Base-by-base conservation (phyloP, 2,888 invertebrate species). In the Drosophila paracracens region DNA sequence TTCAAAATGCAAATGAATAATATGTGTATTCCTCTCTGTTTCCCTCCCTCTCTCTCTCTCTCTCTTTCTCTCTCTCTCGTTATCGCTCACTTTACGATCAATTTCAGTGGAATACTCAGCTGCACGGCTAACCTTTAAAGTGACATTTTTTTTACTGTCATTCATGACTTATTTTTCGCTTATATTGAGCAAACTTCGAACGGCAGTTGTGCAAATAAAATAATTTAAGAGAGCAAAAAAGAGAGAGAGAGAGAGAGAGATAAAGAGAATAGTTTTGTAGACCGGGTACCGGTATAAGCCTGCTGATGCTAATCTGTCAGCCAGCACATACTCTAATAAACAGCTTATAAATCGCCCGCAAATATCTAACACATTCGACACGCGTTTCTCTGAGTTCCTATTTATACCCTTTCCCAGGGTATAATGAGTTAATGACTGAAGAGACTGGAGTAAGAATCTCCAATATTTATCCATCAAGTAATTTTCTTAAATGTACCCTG, bases 121-220 rank as follows among this genome's bases (percentile, higher is more conserved):
- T 75, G 66, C 50, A 68, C 36, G 53, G 57, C 66, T 71, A 78
- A 60, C 77, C 77, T 62, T 80, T 82, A 57, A 75, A 68, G 62
- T 83, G 84, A 77, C 77, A 76, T 83, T 84, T 84, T 83, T 83
- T 81, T 81, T 82, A 68, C 71, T 71, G 62, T 63, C 62, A 68
- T 60, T 74, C 64, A 79, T 72, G 75, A 66, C 48, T 67, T 70
- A 60, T 56, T 60, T 71, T 70, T 36, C 13, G n/a, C 61, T 51
- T 71, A 29, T 50, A 36, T 67, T 63, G 79, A 70, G 76, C 69
- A 67, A 64, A 70, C 73, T 68, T 54, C 66, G 58, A 67, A 56
- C 64, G 74, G 54, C 84, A 85, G 85, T 84, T 85, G 84, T 85
- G 73, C 82, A 85, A 85, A 85, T 66, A 83, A 43, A 58, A 52